Evolutionary conservation across 2,797 vertebrate species (phyloP).

Genomic region (Betta splendens): DNA sequence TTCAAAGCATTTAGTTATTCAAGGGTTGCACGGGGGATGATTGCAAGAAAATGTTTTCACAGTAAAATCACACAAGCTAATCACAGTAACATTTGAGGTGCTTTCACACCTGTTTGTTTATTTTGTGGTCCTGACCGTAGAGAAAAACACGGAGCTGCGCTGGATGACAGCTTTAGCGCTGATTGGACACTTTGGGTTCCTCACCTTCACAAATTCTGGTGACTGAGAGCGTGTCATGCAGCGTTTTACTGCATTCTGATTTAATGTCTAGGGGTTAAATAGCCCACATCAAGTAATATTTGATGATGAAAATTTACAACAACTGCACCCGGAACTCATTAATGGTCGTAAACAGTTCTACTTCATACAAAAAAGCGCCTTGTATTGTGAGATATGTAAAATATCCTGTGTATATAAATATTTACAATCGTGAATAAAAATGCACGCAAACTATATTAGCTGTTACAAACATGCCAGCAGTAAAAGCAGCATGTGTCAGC

Average conservation of each 20-base stretch:
- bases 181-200: background rate
- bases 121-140: background rate
- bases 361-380: background rate
- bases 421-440: too few relatives aligned
- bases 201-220: too few relatives aligned
- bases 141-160: background rate
- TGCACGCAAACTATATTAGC: too few relatives aligned
- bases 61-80: conserved; percentile 1
- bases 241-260: background rate
- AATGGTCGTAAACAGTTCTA: background rate
- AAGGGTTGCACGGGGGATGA: background rate
- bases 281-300: background rate
- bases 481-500: too few relatives aligned
- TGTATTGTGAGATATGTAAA: too few relatives aligned
- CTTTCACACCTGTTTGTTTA: background rate
- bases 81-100: background rate
- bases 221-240: background rate
- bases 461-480: too few relatives aligned
- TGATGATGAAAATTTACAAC: background rate
- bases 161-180: background rate
- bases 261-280: background rate
- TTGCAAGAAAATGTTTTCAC: background rate
- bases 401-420: too few relatives aligned
- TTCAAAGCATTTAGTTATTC: background rate
- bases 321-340: background rate